phyloP scores from a whole-genome alignment of 2,888 invertebrate genomes.

The Cacoxenus indagator region DNA sequence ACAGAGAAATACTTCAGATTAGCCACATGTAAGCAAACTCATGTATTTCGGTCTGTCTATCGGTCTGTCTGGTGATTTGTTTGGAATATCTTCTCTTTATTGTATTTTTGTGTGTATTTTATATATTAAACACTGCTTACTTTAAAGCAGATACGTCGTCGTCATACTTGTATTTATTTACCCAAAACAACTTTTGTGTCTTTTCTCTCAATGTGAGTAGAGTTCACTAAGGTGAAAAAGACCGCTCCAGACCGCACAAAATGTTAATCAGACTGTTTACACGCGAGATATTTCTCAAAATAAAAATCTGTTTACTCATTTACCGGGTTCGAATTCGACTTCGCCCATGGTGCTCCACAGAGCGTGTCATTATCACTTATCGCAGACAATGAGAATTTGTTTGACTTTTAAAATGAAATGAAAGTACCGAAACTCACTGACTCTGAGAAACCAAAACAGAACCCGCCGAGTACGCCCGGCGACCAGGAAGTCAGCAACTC shows the following conservation, averaged over 20 bases:
- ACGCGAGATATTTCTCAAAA: constrained; percentile 1
- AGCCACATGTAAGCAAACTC: not conserved
- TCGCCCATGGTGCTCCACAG: not conserved
- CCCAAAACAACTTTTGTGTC: not conserved
- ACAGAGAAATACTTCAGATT: constrained; percentile 12
- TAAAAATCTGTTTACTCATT: not conserved
- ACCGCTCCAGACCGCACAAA: not conserved
- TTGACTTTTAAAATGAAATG: constrained; percentile 15
- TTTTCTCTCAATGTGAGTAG: not conserved
- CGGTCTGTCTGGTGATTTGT: not conserved
- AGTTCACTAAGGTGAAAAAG: not conserved
- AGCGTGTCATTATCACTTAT: constrained; percentile 12
- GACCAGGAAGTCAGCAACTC: constrained; percentile 43
- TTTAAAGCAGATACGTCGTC: constrained; percentile 34
- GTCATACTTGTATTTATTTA: constrained; percentile 1
- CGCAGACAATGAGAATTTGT: not conserved
- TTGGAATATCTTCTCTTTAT: constrained; percentile 25
- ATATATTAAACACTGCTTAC: constrained; percentile 57
- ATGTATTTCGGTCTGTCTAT: not conserved
- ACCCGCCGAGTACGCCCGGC: not conserved
- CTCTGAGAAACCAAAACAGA: constrained; percentile 8
- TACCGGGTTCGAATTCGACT: not conserved
- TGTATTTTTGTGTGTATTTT: constrained; percentile 43
- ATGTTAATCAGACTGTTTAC: constrained; percentile 5
- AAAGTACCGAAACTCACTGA: constrained; percentile 30